phyloP scores from a whole-genome alignment of 2,888 invertebrate species.

The Agapostemon virescens region DNA sequence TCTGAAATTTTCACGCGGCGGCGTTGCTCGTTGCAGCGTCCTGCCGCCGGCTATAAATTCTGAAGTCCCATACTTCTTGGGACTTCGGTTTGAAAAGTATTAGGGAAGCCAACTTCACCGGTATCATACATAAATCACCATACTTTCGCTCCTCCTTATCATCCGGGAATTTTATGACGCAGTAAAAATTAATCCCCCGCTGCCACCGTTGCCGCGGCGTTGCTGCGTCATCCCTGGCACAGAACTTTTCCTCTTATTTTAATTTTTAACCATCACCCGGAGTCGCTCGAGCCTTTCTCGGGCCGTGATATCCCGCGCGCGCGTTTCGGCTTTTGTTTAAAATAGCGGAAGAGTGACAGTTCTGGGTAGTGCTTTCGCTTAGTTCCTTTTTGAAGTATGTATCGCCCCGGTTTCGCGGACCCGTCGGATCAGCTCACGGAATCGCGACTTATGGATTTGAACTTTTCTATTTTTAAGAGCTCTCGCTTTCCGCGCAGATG shows the following conservation, averaged over 20 bases:
- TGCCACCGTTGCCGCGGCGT: slow-evolving; percentile 17
- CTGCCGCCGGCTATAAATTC: slow-evolving; percentile 40
- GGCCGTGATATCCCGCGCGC: neutral
- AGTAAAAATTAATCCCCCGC: slow-evolving; percentile 53
- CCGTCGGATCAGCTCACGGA: too few relatives aligned
- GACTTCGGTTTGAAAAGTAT: slow-evolving; percentile 56
- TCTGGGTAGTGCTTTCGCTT: neutral
- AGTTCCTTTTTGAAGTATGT: neutral
- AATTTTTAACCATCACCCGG: slow-evolving; percentile 41
- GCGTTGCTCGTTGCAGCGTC: slow-evolving; percentile 8
- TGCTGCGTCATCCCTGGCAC: slow-evolving; percentile 26
- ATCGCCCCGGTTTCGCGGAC: neutral
- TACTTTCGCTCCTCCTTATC: slow-evolving; percentile 48
- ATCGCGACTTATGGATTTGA: neutral
- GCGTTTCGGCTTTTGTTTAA: neutral
- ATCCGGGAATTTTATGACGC: slow-evolving; percentile 46
- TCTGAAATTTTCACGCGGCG: slow-evolving; percentile 42
- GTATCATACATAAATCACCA: slow-evolving; percentile 56
- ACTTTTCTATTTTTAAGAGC: neutral
- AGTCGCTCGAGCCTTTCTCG: neutral
- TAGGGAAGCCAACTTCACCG: slow-evolving; percentile 40
- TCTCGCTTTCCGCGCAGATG: neutral
- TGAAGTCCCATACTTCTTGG: slow-evolving; percentile 39
- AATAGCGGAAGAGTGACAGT: slow-evolving; percentile 2
- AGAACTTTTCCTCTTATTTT: slow-evolving; percentile 38